Evolutionary conservation across 2,888 invertebrate species (phyloP), one percentile per base, ranked within the genome.

Genomic region (Ethmia dodecea): DNA sequence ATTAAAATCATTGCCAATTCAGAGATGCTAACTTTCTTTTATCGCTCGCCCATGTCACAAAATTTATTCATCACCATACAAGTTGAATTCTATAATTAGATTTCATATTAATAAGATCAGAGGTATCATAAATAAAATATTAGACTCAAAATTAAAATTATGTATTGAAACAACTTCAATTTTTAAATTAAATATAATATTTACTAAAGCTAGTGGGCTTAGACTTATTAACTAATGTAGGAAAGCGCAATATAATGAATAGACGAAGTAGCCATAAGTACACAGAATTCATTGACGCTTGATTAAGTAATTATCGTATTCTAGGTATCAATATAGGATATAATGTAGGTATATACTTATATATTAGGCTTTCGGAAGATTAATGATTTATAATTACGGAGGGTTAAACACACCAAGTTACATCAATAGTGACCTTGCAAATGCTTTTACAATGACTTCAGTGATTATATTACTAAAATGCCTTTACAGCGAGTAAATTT

Each of bases 91-190:
- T n/a, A n/a, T n/a, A n/a, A n/a, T n/a, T n/a, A n/a, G n/a, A n/a
- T n/a, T n/a, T n/a, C n/a, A n/a, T n/a, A n/a, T n/a, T n/a, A n/a
- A n/a, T n/a, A n/a, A n/a, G n/a, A n/a, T n/a, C n/a, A 18, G 5
- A 2, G 26, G 6, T 26, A 14, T 14, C n/a, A 37, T 38, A 45
- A 45, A 51, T 54, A 40, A 40, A 63, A 55, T 49, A 42, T 48
- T 45, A 40, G 40, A 40, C 40, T 54, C 56, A 80, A 81, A 84
- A 83, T 81, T 80, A 81, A 78, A 80, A 71, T 79, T 66, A 80
- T 86, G 81, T 84, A 83, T 80, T 86, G 65, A 86, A 84, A 86
- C 83, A 86, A 80, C 69, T 80, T 77, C 67, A 74, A 74, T 77
- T 60, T 68, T 75, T 73, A 67, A 75, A 74, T 80, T 74, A 79